Conservation (phyloP, 1,140 invertebrate species). For the Eciton burchellii region DNA sequence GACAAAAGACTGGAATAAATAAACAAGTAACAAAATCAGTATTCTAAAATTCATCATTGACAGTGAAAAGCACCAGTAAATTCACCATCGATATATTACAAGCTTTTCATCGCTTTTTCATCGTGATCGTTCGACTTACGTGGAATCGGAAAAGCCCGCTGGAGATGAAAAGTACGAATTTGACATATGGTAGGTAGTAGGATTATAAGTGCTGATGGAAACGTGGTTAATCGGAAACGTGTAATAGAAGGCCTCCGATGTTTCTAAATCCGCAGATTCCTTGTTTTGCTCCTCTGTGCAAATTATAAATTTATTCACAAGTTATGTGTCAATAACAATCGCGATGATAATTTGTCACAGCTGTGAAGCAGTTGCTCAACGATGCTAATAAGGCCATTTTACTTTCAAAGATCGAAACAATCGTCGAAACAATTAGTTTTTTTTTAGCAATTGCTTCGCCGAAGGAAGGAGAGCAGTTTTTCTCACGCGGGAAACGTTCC, state of each 20-base stretch:
- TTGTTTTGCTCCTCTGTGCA: constrained; percentile 1
- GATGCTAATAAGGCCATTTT: background rate
- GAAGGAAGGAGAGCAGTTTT: background rate
- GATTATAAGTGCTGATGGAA: background rate
- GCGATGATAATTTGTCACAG: background rate
- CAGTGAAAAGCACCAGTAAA: background rate
- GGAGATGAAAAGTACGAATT: background rate
- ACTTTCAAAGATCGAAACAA: background rate
- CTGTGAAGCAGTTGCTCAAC: background rate
- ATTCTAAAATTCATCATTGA: background rate
- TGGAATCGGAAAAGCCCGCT: background rate
- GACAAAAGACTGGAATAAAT: background rate
- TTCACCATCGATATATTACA: background rate
- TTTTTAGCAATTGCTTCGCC: background rate
- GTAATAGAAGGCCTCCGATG: constrained; percentile 25
- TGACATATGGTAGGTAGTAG: background rate
- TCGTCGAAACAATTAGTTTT: constrained; percentile 3
- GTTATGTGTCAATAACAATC: background rate
- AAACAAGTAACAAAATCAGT: background rate
- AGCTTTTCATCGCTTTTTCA: background rate
- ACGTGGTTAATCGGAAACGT: background rate
- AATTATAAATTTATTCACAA: background rate
- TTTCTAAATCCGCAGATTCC: constrained; percentile 34
- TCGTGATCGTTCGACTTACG: constrained; percentile 43
- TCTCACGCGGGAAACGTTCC: constrained; percentile 42